Conservation (phyloP, 2,797 vertebrate genomes). For the Labeo calbasu region DNA sequence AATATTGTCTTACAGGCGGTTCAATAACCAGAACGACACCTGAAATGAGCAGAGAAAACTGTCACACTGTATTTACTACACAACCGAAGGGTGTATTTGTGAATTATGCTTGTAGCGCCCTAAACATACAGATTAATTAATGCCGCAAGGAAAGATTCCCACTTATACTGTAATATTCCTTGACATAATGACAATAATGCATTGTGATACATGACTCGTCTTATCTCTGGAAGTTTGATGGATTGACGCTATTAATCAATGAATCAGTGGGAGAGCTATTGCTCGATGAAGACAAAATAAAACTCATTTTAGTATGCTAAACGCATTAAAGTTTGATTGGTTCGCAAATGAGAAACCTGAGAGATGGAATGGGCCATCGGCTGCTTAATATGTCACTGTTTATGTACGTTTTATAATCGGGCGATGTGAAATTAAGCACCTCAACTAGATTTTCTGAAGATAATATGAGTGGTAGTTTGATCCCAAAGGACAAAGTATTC, state of each 20-base stretch:
- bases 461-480: background rate
- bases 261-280: constrained; percentile 29
- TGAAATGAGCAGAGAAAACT: background rate
- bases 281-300: background rate
- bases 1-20: background rate
- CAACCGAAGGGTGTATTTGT: background rate
- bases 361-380: background rate
- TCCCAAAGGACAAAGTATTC: background rate
- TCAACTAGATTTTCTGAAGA: background rate
- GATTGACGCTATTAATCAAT: constrained; percentile 33
- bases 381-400: background rate
- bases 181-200: constrained; percentile 12
- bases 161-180: background rate
- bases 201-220: constrained; percentile 22
- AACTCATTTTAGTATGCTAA: background rate
- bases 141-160: background rate
- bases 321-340: background rate
- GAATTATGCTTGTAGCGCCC: background rate
- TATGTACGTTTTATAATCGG: background rate
- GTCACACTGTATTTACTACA: background rate
- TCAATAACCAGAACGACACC: background rate
- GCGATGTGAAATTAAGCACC: background rate
- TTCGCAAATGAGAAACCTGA: background rate
- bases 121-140: background rate
- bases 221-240: constrained; percentile 18